Evolutionary conservation across 53 echinoderm and acorn worm species (phyloP), one percentile per base, ranked within the genome.

Genomic region (Arbacia lixula): DNA sequence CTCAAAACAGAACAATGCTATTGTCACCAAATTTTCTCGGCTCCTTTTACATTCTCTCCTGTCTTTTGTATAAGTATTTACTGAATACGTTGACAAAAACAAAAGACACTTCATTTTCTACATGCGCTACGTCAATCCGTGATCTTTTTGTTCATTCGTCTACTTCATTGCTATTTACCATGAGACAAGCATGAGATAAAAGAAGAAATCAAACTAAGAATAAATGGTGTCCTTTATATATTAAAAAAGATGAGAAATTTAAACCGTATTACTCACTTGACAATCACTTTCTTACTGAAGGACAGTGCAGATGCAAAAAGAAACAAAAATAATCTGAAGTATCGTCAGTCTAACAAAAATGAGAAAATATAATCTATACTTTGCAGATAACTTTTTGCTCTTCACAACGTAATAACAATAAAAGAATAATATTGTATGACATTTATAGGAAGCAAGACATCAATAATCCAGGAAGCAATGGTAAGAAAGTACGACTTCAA

Each of bases 371-470:
- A 36, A 36, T 36, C 4, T 2, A 66, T 38, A 9, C 38, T 66
- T 12, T 37, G 37, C 66, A 66, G 38, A 36, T 66, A 66, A 66
- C 38, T 38, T 36, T 24, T 38, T 36, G n/a, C 9, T 20, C 36
- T 36, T 66, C 38, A 66, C 38, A 66, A n/a, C n/a, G n/a, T 12
- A 71, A 43, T 40, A 71, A 71, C 14, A 71, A 71, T 12, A 67
- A 24, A 46, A 41, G 43, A 71, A 40, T 41, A 41, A 41, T 41
- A 46, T 71, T 71, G 71, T 43, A 71, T 71, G 22, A 71, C 71
- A 49, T 71, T 71, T 26, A 43, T 6, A 49, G 71, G 71, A 71
- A 71, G 71, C 71, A 71, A 10, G 50, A 39, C n/a, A 68, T 3
- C 3, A 36, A 1, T 26, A 24, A n/a, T 9, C 38, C 12, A 58